Conservation (phyloP, 2,888 invertebrate species). For the Agrotis clavis region DNA sequence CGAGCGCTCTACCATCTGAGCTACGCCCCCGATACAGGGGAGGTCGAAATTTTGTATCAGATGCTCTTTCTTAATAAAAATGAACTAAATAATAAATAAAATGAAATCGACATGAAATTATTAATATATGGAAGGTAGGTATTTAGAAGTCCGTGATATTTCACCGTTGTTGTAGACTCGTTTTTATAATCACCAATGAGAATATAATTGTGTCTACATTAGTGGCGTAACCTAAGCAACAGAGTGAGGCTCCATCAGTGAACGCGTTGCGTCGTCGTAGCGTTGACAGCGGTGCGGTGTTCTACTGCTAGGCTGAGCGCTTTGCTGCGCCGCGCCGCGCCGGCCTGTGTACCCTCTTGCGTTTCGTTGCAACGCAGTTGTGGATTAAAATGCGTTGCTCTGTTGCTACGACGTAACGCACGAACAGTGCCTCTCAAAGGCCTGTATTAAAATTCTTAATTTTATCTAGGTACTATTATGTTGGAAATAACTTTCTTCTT, state of each 20-base stretch:
- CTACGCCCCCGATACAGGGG: constrained; percentile 78
- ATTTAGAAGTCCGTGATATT: not conserved
- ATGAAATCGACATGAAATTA: not conserved
- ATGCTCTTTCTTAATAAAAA: not conserved
- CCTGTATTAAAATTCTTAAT: not conserved
- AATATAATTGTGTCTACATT: not conserved
- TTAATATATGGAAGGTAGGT: not conserved
- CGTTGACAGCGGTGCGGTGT: too few relatives aligned
- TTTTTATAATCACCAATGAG: not conserved
- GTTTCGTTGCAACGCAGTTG: too few relatives aligned
- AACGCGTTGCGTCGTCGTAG: too few relatives aligned
- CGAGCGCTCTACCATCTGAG: constrained; percentile 89
- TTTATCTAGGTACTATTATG: not conserved
- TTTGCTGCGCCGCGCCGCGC: too few relatives aligned
- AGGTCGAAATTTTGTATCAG: not conserved
- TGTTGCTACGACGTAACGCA: too few relatives aligned
- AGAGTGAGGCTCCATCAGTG: too few relatives aligned
- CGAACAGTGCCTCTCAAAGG: too few relatives aligned
- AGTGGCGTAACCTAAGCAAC: too few relatives aligned
- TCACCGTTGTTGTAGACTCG: constrained; percentile 5
- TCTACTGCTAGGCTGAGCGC: too few relatives aligned
- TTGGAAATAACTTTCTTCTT: not conserved
- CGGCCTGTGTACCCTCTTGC: too few relatives aligned
- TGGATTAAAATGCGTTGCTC: too few relatives aligned
- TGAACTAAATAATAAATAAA: not conserved